Conservation (phyloP, 2,113 vertebrate species). For the Gallinago media region DNA sequence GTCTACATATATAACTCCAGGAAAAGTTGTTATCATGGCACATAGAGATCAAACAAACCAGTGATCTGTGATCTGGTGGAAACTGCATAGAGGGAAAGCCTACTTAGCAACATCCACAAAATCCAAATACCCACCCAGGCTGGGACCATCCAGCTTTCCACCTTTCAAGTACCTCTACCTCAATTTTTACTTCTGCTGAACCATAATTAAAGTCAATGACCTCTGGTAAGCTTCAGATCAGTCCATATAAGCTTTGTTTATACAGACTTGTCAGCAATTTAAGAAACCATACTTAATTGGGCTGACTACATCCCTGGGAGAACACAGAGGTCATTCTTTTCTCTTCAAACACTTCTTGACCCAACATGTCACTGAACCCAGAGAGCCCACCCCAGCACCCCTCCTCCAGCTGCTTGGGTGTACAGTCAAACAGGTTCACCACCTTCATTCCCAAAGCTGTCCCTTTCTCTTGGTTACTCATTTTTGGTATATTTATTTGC, state of each 20-base stretch:
- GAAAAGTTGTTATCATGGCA: not conserved
- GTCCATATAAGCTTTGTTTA: not conserved
- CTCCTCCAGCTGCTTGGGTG: not conserved
- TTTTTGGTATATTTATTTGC: not conserved
- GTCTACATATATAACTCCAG: not conserved
- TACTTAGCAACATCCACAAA: not conserved
- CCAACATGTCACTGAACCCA: not conserved
- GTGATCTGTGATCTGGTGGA: not conserved
- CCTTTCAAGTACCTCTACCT: not conserved
- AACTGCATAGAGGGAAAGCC: not conserved
- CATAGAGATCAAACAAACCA: not conserved
- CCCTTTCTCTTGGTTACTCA: not conserved
- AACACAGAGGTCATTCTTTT: conserved; percentile 1
- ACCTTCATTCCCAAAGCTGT: not conserved
- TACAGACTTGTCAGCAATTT: conserved; percentile 13
- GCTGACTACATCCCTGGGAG: not conserved
- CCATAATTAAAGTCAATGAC: not conserved
- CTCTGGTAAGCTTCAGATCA: not conserved
- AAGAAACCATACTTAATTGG: not conserved
- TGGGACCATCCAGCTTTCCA: not conserved
- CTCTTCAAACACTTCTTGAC: not conserved
- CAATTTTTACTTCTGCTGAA: not conserved
- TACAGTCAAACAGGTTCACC: not conserved
- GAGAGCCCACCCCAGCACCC: not conserved
- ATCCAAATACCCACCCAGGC: accelerated